Conservation (phyloP, 2,797 vertebrate species). For the Holocentrus rufus region DNA sequence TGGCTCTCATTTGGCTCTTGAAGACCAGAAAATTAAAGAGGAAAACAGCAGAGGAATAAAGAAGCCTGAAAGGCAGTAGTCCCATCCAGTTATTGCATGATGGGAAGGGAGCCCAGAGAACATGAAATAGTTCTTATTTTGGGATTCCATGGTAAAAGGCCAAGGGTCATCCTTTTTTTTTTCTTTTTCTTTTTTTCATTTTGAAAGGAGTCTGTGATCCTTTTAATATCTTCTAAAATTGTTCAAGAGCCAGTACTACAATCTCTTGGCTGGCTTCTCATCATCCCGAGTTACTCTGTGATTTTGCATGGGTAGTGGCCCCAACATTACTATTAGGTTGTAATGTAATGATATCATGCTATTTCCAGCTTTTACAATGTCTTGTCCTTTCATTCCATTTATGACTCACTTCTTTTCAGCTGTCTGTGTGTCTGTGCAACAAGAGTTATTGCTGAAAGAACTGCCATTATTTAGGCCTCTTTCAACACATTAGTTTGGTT, state of each 20-base stretch:
- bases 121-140: slow-evolving; percentile 64
- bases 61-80: slow-evolving; percentile 48
- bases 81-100: slow-evolving; percentile 49
- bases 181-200: slow-evolving; percentile 49
- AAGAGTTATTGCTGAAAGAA: neutral
- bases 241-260: slow-evolving; percentile 1
- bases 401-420: neutral
- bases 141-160: slow-evolving; percentile 34
- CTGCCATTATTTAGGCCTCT: neutral
- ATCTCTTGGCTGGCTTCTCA: slow-evolving; percentile 7
- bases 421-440: neutral
- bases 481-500: neutral
- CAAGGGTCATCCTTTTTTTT: slow-evolving; percentile 56
- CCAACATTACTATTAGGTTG: neutral
- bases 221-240: slow-evolving; percentile 42
- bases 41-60: slow-evolving; percentile 66
- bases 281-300: slow-evolving; percentile 8
- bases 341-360: neutral
- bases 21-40: slow-evolving; percentile 68
- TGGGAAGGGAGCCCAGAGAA: slow-evolving; percentile 53
- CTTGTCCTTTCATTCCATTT: neutral
- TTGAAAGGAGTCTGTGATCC: slow-evolving; percentile 38
- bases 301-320: slow-evolving; percentile 3
- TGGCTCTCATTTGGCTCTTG: slow-evolving; percentile 68
- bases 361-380: neutral